These are phyloP conservation scores for Eugnorisma glareosa DNA, from an alignment of 2,888 invertebrate genomes.

Conservation along the genomic window DNA sequence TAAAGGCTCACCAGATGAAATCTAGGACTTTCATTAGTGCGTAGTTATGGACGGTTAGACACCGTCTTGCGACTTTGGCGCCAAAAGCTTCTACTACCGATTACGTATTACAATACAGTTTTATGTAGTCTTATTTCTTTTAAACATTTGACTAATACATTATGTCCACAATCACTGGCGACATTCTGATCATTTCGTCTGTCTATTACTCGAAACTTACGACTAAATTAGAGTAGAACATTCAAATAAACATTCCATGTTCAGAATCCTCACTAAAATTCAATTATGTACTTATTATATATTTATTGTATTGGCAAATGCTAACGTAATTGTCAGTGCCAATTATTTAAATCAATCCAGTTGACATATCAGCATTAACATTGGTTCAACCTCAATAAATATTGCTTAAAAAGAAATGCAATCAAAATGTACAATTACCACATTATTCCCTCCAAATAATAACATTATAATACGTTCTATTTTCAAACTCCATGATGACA, in stretches of 20 bases:
- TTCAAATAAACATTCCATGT: slow-evolving; percentile 48
- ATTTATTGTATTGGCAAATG: slow-evolving; percentile 53
- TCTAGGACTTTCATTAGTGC: background rate
- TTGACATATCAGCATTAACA: slow-evolving; percentile 50
- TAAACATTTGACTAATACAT: slow-evolving; percentile 5
- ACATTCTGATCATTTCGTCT: slow-evolving; percentile 27
- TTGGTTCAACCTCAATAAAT: slow-evolving; percentile 52
- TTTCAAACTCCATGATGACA: slow-evolving; percentile 36
- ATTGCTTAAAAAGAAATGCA: slow-evolving; percentile 15
- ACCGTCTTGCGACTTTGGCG: background rate
- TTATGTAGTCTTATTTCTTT: background rate
- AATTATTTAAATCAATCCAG: slow-evolving; percentile 58
- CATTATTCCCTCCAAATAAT: slow-evolving; percentile 28
- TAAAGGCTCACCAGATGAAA: background rate
- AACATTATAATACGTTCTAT: slow-evolving; percentile 17
- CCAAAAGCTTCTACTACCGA: background rate
- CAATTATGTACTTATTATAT: slow-evolving; percentile 35
- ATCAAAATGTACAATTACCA: slow-evolving; percentile 1
- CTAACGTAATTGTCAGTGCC: slow-evolving; percentile 33
- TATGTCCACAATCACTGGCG: background rate
- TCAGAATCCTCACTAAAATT: slow-evolving; percentile 36
- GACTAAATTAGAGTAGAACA: slow-evolving; percentile 33
- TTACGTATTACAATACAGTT: background rate
- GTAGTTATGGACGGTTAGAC: background rate
- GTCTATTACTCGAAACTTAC: slow-evolving; percentile 28